These are phyloP conservation scores for Amphimedon queenslandica DNA, from an alignment of 37 sponge, comb jelly and placozoan species.

Conservation along the genomic window DNA sequence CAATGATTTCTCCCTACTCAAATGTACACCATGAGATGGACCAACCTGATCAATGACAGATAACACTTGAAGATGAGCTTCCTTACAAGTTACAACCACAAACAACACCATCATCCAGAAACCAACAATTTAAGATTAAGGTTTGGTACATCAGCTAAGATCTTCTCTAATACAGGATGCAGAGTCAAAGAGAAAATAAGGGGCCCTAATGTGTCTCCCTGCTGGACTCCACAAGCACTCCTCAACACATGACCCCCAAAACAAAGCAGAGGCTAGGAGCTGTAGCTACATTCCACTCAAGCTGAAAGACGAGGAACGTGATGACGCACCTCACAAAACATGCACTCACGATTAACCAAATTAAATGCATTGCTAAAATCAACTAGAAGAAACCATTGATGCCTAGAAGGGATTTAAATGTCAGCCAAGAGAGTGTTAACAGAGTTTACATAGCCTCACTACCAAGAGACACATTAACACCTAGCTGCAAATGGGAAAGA, in stretches of 20 bases:
- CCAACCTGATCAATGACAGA: not conserved
- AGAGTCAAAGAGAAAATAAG: too few species aligned
- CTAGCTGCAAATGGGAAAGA: not conserved
- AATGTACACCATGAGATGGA: not conserved
- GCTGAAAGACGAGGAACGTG: conserved; percentile 7
- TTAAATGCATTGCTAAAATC: conserved; percentile 16
- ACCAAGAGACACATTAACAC: not conserved
- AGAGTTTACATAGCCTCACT: conserved; percentile 8
- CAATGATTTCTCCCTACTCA: not conserved
- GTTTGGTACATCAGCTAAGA: too few species aligned
- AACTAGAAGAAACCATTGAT: conserved; percentile 6
- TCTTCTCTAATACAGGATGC: too few species aligned
- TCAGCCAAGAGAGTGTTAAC: not conserved
- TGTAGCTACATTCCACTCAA: conserved; percentile 7
- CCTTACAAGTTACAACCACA: too few species aligned
- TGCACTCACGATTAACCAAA: not conserved
- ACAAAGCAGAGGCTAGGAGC: conserved; percentile 3
- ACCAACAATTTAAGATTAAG: too few species aligned
- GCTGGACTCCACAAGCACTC: too few species aligned
- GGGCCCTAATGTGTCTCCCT: too few species aligned
- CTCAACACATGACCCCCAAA: too few species aligned
- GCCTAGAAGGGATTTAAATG: not conserved
- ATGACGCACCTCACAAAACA: conserved; percentile 4
- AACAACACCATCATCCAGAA: too few species aligned
- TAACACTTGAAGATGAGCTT: too few species aligned